Evolutionary conservation across 2,797 vertebrate genomes (phyloP).

Genomic region (Sebastolobus alascanus): DNA sequence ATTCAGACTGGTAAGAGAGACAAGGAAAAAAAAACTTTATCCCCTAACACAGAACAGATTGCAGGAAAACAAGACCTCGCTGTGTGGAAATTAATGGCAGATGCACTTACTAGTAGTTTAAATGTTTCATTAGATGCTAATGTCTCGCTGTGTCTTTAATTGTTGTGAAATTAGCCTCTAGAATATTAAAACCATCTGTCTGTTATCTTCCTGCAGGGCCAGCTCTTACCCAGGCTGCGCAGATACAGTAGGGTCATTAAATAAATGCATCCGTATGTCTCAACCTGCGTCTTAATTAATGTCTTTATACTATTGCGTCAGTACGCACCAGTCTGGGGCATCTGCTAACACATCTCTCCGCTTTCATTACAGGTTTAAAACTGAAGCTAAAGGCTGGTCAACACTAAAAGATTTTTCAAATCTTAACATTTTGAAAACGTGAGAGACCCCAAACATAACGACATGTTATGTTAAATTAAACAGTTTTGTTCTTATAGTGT

Average conservation of each 20-base stretch:
- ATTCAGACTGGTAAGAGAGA: slow-evolving; percentile 86
- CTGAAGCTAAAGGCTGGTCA: neutral
- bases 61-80: slow-evolving; percentile 93
- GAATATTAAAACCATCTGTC: slow-evolving; percentile 99
- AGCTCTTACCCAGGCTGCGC: slow-evolving; percentile 89
- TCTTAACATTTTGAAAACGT: too few relatives aligned
- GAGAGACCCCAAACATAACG: too few relatives aligned
- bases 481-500: too few relatives aligned
- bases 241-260: slow-evolving; percentile 72
- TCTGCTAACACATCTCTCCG: slow-evolving; percentile 7
- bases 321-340: slow-evolving; percentile 7
- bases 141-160: slow-evolving; percentile 98
- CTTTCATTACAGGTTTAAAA: slow-evolving; percentile 42
- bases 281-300: slow-evolving; percentile 73
- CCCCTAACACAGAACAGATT: slow-evolving; percentile 95
- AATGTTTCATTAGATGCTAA: slow-evolving; percentile 99
- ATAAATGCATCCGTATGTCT: slow-evolving; percentile 68
- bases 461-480: too few relatives aligned
- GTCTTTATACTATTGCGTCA: slow-evolving; percentile 54
- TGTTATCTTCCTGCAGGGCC: slow-evolving; percentile 93
- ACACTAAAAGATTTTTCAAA: too few relatives aligned
- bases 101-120: slow-evolving; percentile 96
- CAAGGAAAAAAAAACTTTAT: slow-evolving; percentile 75
- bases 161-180: slow-evolving; percentile 98
- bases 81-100: slow-evolving; percentile 97